Conservation (phyloP, 2,113 vertebrate genomes). For the Bujurquina vittata region DNA sequence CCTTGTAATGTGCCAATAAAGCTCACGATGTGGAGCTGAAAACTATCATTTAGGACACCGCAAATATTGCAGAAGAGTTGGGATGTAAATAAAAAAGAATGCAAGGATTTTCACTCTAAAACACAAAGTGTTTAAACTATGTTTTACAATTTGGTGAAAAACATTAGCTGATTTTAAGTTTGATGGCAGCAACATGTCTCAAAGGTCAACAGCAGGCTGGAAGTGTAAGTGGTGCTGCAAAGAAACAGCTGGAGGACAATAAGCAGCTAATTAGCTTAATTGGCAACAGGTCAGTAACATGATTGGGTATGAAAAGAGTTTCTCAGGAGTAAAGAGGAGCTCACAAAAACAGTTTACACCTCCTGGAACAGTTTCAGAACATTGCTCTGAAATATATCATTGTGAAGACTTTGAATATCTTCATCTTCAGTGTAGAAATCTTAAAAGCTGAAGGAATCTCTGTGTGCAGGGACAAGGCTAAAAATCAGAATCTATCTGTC, state of each 20-base stretch:
- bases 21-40: no score
- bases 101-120: not conserved
- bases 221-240: not conserved
- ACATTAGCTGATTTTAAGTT: not conserved
- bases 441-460: not conserved
- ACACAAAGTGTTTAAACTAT: fast-evolving
- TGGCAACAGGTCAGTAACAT: not conserved
- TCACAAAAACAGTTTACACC: not conserved
- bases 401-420: not conserved
- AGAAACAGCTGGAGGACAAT: not conserved
- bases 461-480: not conserved
- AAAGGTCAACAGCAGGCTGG: not conserved
- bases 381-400: not conserved
- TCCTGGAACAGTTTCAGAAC: not conserved
- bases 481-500: no score
- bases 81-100: not conserved
- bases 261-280: not conserved
- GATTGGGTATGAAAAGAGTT: not conserved
- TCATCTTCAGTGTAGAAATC: not conserved
- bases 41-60: not conserved
- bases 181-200: not conserved
- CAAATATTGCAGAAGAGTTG: not conserved
- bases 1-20: not conserved
- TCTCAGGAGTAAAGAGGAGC: not conserved
- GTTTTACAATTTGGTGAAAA: not conserved